These are phyloP conservation scores for Haemorhous mexicanus DNA, from an alignment of 2,113 vertebrate genomes.

Conservation along the genomic window DNA sequence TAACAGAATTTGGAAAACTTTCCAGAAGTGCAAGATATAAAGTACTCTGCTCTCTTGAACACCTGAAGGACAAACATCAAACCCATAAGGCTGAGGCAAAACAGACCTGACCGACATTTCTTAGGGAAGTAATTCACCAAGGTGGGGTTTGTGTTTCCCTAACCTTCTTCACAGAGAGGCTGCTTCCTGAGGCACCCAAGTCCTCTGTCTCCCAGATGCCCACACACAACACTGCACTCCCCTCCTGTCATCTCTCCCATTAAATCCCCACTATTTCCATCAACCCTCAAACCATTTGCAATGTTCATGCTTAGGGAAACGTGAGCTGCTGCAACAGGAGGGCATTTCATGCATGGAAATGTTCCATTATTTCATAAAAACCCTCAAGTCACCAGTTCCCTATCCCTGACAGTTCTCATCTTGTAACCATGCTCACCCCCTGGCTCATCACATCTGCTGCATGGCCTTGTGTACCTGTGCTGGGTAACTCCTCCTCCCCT, in stretches of 20 bases:
- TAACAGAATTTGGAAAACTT: background rate
- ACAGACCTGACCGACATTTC: background rate
- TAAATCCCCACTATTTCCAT: background rate
- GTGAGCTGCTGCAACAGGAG: background rate
- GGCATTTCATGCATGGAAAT: background rate
- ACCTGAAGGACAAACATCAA: background rate
- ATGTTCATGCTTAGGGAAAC: background rate
- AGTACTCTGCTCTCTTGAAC: background rate
- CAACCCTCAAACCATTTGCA: background rate
- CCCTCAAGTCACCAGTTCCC: accelerated
- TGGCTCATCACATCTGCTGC: background rate
- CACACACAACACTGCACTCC: background rate
- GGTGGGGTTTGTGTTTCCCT: background rate
- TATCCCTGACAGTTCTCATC: background rate
- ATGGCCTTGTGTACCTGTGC: accelerated
- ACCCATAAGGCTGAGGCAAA: background rate
- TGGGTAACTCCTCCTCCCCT: background rate
- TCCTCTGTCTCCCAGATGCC: background rate
- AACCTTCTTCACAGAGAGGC: background rate
- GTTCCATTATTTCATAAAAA: background rate
- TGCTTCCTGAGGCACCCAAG: background rate
- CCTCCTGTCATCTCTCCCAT: background rate
- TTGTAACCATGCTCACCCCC: accelerated
- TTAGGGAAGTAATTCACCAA: background rate
- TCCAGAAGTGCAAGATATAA: background rate